Evolutionary conservation across 2,113 vertebrate genomes (phyloP), one percentile per base, ranked within the genome.

Genomic region (Dipodomys spectabilis): DNA sequence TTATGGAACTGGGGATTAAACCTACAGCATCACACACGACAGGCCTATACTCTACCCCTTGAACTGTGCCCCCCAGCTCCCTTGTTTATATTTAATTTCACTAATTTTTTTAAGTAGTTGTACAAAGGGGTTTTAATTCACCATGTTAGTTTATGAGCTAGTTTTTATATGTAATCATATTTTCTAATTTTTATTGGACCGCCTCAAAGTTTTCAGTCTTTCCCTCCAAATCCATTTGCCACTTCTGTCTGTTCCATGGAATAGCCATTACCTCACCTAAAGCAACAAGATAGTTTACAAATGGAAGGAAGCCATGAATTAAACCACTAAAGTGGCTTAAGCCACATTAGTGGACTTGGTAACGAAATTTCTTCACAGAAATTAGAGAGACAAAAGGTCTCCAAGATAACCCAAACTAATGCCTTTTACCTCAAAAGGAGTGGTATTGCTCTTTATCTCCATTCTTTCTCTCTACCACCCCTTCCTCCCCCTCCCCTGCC

Each of bases 361-460:
- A 23, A 25, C 57, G 25, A 6, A 75, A 77, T 75, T 6, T 22
- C 16, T 16, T 49, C 72, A 81, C 18, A 91, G 49, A 95, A 80
- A 62, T 74, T 44, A 86, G 44, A 86, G 44, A 71, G 62, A 25
- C 35, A 39, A 88, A 83, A 62, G 15, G 67, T 80, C 72, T 86
- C 15, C 64, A n/a, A 83, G 32, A 71, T 71, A 82, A 86, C 45
- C 65, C 35, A 86, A 44, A 35, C 35, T 79, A 20, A 10, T 23
- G 23, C 32, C 45, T 64, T 88, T 45, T 49, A 64, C 65, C 60
- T 91, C 82, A 78, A 85, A 94, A 64, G 71, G 67, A 74, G 67
- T 81, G 57, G 73, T n/a, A 65, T 81, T 88, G 57, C 27, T 87
- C 71, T 90, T 39, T 30, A 85, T 49, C 49, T 49, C 49, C 12